Base-by-base conservation (phyloP, 2,797 vertebrate species). In the Phyllotis vaccarum region DNA sequence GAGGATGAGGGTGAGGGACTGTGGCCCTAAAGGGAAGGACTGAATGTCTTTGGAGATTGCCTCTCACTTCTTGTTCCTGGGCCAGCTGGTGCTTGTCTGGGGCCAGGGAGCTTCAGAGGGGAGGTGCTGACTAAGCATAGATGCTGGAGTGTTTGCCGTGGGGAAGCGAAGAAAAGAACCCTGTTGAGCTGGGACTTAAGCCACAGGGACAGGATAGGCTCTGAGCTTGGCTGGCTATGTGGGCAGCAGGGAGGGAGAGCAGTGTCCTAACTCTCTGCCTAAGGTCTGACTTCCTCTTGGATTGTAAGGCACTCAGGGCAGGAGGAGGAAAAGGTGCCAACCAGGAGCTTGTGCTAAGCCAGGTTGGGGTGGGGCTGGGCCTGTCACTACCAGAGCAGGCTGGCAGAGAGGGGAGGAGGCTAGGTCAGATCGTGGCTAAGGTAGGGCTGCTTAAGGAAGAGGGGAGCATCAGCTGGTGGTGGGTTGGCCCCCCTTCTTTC, bases 21-120 rank as follows among this genome's bases (percentile, higher is more conserved):
- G 9, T 58, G 78, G 31, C 21, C 52, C 40, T 56, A 13, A 52
- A 34, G 46, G n/a, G 62, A 54, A 81, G 52, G 79, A n/a, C 62
- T 0, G 0, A 54, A 27, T 52, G 12, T 46, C 64, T 1, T 13
- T 22, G 40, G 52, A 87, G 56, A n/a, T 81, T 24, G 19, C 95
- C 87, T 90, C 79, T 60, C 11, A 43, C 37, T 60, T 60, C 95
- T 95, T 81, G 70, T 0, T 2, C 93, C 64, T 40, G 37, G 83
- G 49, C 95, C 93, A 94, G 96, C 76, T 0, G 2, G 81, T 86
- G 92, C 97, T 93, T 96, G 80, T 82, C 87, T 49, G 27, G 79
- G 90, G 64, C 83, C 5, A 27, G 66, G 82, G 68, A 27, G n/a
- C 87, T 89, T 52, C 0, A 0, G 49, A 82, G 40, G 74, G 89